Percentiles rank a stretch among this genome's conserved stretches.
These are phyloP conservation scores for Lysiphlebus fabarum DNA, from an alignment of 1,140 invertebrate species.

Conservation along the genomic window DNA sequence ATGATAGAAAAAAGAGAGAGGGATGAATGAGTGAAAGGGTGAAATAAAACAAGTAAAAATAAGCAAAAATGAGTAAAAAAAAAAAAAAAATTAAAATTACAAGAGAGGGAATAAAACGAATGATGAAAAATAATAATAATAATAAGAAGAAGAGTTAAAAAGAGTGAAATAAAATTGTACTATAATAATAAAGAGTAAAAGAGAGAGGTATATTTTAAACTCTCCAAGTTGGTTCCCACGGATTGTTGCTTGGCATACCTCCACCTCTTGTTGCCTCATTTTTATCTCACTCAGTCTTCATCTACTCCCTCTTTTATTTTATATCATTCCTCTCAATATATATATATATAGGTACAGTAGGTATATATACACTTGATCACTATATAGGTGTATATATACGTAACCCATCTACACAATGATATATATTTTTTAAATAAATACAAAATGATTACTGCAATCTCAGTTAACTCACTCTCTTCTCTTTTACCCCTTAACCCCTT, in stretches of 20 bases:
- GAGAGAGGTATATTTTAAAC: constrained; percentile 19
- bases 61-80: background rate
- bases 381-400: constrained; percentile 22
- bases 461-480: constrained; percentile 11
- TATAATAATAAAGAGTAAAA: constrained; percentile 14
- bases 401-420: constrained; percentile 25
- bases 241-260: constrained; percentile 26
- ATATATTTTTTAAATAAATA: constrained; percentile 27
- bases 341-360: too few relatives aligned
- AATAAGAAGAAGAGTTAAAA: constrained; percentile 6
- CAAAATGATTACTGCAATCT: constrained; percentile 22
- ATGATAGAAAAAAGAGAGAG: constrained; percentile 12
- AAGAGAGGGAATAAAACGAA: constrained; percentile 12
- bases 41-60: background rate
- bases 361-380: constrained; percentile 6
- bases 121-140: constrained; percentile 6
- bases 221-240: constrained; percentile 31
- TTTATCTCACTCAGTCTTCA: constrained; percentile 18
- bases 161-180: background rate
- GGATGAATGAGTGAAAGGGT: constrained; percentile 16
- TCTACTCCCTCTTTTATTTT: constrained; percentile 22
- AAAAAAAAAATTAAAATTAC: background rate
- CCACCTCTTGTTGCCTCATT: constrained; percentile 16
- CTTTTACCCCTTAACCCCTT: too few relatives aligned
- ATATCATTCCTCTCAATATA: constrained; percentile 3